These are phyloP conservation scores for Muscicapa adusta DNA, from an alignment of 2,113 vertebrate genomes.

Conservation along the genomic window DNA sequence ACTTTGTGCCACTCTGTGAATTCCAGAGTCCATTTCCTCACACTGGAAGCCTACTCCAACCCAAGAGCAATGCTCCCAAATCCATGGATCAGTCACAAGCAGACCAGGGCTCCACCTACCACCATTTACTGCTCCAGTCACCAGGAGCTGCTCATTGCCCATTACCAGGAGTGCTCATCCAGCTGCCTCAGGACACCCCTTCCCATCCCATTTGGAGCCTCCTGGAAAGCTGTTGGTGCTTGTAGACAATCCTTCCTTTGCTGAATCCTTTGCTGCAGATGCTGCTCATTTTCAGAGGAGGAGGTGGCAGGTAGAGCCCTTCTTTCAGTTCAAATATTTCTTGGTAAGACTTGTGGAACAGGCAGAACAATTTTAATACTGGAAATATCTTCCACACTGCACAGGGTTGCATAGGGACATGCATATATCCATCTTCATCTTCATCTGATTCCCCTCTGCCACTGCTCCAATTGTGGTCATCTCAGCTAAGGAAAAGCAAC, in stretches of 20 bases:
- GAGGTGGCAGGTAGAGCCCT: background rate
- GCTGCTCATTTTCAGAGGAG: background rate
- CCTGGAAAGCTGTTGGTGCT: background rate
- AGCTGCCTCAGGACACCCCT: background rate
- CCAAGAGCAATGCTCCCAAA: background rate
- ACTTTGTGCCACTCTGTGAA: rapidly evolving
- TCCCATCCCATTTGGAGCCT: background rate
- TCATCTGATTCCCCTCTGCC: background rate
- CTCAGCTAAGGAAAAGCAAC: background rate
- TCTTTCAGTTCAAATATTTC: background rate
- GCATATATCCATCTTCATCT: too few relatives aligned
- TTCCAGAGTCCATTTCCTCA: background rate
- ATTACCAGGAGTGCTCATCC: too few relatives aligned
- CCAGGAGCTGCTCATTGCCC: background rate
- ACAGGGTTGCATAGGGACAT: background rate
- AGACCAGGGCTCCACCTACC: background rate
- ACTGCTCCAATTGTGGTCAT: rapidly evolving
- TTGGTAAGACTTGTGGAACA: background rate
- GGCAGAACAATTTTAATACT: background rate
- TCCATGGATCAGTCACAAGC: background rate
- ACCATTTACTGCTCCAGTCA: background rate
- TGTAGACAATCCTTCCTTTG: rapidly evolving
- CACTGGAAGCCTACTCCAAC: background rate
- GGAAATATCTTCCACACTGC: background rate
- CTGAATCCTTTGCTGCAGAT: background rate